phyloP scores from a whole-genome alignment of 2,113 vertebrate genomes.

The Protobothrops flavoviridis region DNA sequence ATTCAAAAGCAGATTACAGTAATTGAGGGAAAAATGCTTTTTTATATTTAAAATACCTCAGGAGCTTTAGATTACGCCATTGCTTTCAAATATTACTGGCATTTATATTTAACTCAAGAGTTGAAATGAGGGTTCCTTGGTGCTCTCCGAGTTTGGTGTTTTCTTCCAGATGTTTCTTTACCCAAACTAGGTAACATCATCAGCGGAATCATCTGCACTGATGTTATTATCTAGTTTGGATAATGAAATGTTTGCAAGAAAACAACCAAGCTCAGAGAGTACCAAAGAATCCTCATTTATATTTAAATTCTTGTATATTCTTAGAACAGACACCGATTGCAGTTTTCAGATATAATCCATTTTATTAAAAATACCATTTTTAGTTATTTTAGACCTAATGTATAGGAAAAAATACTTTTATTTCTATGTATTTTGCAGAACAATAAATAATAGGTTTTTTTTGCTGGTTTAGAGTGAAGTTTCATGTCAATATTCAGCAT shows the following conservation, averaged over 20 bases:
- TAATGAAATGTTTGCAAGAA: not conserved
- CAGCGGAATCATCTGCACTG: no score
- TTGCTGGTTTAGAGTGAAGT: conserved; percentile 65
- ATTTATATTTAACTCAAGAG: conserved; percentile 44
- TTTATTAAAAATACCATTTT: conserved; percentile 18
- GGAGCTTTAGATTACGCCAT: conserved; percentile 27
- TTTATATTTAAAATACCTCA: conserved; percentile 45
- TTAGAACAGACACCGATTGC: conserved; percentile 17
- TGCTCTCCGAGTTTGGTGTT: not conserved
- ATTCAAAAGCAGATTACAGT: conserved; percentile 36
- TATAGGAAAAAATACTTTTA: conserved; percentile 56
- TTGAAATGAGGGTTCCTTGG: not conserved
- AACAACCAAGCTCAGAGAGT: not conserved
- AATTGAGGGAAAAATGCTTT: conserved; percentile 41
- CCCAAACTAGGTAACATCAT: not conserved
- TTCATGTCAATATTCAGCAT: conserved; percentile 80
- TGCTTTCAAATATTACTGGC: conserved; percentile 51
- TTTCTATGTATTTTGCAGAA: conserved; percentile 59
- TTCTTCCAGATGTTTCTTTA: not conserved
- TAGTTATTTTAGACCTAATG: conserved; percentile 49
- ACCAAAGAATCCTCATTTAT: conserved; percentile 32
- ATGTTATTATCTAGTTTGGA: no score
- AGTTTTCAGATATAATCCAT: not conserved
- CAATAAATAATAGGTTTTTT: conserved; percentile 61
- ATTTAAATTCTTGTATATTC: conserved; percentile 41